A percentile compares a stretch with the other conserved stretches of the same genome.
Evolutionary conservation across 2,113 vertebrate genomes (phyloP).

Genomic region (Eretmochelys imbricata): DNA sequence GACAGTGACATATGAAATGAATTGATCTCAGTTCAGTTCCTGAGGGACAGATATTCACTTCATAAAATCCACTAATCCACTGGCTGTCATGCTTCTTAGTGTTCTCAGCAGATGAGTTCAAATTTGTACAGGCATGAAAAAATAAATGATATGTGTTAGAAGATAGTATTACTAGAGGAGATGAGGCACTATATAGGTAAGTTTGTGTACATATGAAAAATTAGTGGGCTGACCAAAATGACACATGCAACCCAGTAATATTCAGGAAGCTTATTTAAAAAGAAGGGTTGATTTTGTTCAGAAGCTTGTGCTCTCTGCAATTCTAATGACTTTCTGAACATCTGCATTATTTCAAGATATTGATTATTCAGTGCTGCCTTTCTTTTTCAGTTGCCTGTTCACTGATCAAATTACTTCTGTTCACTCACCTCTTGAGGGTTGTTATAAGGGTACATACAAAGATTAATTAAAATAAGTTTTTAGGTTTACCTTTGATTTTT

Average conservation of each 20-base stretch:
- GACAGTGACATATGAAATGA: background rate
- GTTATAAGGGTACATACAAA: background rate
- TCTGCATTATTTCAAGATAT: background rate
- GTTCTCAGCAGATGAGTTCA: background rate
- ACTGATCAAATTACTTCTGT: background rate
- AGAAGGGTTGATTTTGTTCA: background rate
- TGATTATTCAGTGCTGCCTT: background rate
- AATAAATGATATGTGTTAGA: background rate
- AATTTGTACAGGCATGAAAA: background rate
- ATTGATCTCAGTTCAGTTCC: background rate
- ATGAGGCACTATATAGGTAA: background rate
- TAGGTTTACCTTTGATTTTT: background rate
- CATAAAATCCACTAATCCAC: background rate
- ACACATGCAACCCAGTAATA: background rate
- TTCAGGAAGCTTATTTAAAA: background rate
- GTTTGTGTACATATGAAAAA: background rate
- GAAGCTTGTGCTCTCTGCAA: background rate
- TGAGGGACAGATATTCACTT: background rate
- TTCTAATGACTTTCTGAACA: background rate
- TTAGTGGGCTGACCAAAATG: background rate
- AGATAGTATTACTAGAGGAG: background rate
- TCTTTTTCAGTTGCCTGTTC: background rate
- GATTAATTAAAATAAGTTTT: background rate
- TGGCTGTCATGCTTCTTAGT: background rate
- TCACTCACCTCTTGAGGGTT: fast-evolving